Evolutionary conservation across 2,797 vertebrate species (phyloP).

Genomic region (Harpagifer antarcticus): DNA sequence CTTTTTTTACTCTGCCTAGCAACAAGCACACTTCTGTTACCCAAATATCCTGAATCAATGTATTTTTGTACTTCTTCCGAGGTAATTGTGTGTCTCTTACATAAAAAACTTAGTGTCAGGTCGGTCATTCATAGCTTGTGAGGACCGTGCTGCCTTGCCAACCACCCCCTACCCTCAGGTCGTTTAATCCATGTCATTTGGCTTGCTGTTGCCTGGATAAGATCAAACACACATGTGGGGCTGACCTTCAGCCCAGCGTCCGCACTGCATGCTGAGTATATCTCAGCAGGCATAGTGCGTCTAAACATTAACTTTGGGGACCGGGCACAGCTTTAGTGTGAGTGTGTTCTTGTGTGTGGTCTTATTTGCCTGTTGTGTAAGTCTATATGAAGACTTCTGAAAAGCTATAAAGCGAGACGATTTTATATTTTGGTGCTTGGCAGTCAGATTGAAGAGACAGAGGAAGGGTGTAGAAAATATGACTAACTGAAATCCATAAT

Average conservation of each 20-base stretch:
- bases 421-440: slow-evolving; percentile 14
- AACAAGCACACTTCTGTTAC: slow-evolving; percentile 2
- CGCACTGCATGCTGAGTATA: slow-evolving; percentile 59
- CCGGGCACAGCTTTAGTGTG: slow-evolving; percentile 63
- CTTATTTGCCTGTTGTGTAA: not conserved
- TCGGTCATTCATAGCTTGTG: slow-evolving; percentile 25
- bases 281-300: slow-evolving; percentile 72
- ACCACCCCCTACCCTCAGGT: not conserved
- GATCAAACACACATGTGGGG: slow-evolving; percentile 74
- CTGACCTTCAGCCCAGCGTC: slow-evolving; percentile 78
- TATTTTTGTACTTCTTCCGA: slow-evolving; percentile 20
- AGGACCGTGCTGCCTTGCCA: slow-evolving; percentile 5
- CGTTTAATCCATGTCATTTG: slow-evolving; percentile 60
- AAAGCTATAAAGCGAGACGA: not conserved
- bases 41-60: not conserved
- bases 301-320: slow-evolving; percentile 83
- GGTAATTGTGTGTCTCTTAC: slow-evolving; percentile 32
- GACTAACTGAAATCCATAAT: slow-evolving; percentile 30
- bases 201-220: slow-evolving; percentile 62
- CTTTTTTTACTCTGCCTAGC: slow-evolving; percentile 19
- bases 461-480: slow-evolving; percentile 5
- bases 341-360: slow-evolving; percentile 22
- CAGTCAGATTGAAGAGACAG: slow-evolving; percentile 13
- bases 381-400: slow-evolving; percentile 23
- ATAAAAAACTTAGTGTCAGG: slow-evolving; percentile 30